Evolutionary conservation across 2,113 vertebrate genomes (phyloP).

Genomic region (Pagrus major): DNA sequence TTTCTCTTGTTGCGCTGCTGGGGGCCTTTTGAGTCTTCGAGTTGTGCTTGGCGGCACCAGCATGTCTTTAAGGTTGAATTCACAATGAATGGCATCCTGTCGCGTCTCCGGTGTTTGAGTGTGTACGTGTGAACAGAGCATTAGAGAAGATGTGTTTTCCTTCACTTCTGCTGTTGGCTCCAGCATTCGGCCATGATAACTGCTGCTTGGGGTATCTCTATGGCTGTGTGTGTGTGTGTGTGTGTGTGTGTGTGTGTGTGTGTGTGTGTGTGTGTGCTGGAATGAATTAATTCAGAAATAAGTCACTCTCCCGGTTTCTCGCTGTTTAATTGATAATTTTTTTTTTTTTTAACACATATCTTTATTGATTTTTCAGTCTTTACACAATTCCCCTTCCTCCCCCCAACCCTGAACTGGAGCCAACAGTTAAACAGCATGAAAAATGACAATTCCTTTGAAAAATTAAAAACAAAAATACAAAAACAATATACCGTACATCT

Average conservation of each 20-base stretch:
- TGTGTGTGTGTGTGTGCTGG: not conserved
- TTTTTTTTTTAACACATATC: too few relatives aligned
- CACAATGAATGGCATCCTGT: conserved; percentile 9
- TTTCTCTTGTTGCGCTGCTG: conserved; percentile 4
- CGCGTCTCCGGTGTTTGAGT: not conserved
- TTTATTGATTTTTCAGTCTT: too few relatives aligned
- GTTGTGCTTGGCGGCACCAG: not conserved
- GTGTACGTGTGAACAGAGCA: not conserved
- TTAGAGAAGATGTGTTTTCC: not conserved
- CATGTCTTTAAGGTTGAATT: conserved; percentile 9
- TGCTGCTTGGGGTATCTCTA: not conserved
- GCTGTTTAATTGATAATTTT: too few relatives aligned
- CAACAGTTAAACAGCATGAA: too few relatives aligned
- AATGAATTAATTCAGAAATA: not conserved
- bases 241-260: not conserved
- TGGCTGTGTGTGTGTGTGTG: not conserved
- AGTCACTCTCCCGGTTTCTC: not conserved
- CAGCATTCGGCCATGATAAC: not conserved
- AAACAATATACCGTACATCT: too few relatives aligned
- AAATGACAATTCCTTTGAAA: too few relatives aligned
- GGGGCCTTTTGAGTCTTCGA: not conserved
- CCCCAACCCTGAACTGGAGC: too few relatives aligned
- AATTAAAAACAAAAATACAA: too few relatives aligned
- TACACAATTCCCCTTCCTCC: too few relatives aligned
- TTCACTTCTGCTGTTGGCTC: not conserved